Evolutionary conservation across 2,888 invertebrate species (phyloP).

Genomic region (Dioctria linearis): DNA sequence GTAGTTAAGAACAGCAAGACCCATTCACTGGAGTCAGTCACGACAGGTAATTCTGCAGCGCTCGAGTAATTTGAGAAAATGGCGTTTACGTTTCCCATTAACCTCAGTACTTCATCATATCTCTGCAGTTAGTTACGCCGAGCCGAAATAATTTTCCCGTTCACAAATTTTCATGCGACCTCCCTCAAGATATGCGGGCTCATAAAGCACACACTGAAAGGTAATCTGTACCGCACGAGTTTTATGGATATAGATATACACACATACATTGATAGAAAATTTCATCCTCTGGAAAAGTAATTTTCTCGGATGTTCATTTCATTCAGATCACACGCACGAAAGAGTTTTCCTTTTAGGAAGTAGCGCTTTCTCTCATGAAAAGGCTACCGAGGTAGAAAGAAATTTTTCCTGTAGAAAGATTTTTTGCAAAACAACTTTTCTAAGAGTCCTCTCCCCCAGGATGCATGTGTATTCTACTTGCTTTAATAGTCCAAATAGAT

Average conservation of each 20-base stretch:
- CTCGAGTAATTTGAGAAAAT: conserved; percentile 57
- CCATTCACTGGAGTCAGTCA: conserved; percentile 38
- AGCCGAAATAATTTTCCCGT: conserved; percentile 58
- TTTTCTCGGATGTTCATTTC: conserved; percentile 55
- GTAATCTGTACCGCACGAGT: conserved; percentile 11
- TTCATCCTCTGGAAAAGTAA: conserved; percentile 58
- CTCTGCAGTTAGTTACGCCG: conserved; percentile 56
- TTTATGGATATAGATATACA: not conserved
- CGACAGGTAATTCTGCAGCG: conserved; percentile 49
- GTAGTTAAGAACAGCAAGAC: conserved; percentile 53
- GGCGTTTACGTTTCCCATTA: conserved; percentile 59
- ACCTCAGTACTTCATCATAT: conserved; percentile 58
- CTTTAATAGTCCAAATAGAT: conserved; percentile 58
- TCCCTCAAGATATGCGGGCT: conserved; percentile 49
- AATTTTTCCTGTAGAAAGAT: conserved; percentile 22
- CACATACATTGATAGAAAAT: conserved; percentile 18
- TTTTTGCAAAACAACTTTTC: not conserved
- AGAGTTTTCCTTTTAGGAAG: conserved; percentile 60
- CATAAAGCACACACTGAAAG: conserved; percentile 55
- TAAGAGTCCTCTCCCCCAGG: not conserved
- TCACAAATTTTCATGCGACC: conserved; percentile 58
- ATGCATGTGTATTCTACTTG: conserved; percentile 32
- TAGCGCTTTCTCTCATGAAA: conserved; percentile 4
- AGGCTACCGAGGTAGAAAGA: conserved; percentile 19
- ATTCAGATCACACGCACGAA: conserved; percentile 63